phyloP scores from a whole-genome alignment of 35 echinoderm and acorn worm species.

The Apostichopus parvimensis region DNA sequence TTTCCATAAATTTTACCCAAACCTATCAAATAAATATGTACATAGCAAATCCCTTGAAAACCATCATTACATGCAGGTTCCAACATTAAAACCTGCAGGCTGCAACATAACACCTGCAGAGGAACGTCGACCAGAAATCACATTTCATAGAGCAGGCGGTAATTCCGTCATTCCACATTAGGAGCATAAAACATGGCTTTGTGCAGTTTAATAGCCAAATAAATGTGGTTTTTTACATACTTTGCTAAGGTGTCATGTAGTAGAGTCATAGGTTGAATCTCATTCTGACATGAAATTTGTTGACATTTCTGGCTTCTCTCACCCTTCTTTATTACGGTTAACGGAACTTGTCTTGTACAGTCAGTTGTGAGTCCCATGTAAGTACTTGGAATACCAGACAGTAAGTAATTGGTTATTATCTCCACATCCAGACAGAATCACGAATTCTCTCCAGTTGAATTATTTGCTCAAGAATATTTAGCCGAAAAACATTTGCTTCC shows the following conservation, averaged over 20 bases:
- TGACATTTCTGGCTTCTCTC: neutral
- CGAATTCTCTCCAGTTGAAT: neutral
- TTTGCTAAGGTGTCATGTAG: neutral
- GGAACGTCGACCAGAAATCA: no score
- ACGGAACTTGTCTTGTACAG: neutral
- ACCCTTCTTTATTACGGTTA: neutral
- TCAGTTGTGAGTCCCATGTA: neutral
- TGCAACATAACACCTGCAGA: no score
- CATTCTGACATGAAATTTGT: neutral
- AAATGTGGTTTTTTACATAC: neutral
- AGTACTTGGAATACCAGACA: neutral
- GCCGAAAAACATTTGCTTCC: neutral
- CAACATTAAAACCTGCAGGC: no score
- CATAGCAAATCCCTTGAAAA: no score
- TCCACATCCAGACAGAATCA: neutral
- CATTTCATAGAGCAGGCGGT: no score
- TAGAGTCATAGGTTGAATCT: neutral
- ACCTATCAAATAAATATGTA: no score
- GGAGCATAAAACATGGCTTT: no score
- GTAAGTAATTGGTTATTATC: neutral
- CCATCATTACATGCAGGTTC: no score
- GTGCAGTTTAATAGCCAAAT: neutral
- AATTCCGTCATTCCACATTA: no score
- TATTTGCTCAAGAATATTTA: neutral
- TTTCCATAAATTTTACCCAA: no score